Evolutionary conservation across 2,113 vertebrate genomes (phyloP).

Genomic region (Pteropus alecto): DNA sequence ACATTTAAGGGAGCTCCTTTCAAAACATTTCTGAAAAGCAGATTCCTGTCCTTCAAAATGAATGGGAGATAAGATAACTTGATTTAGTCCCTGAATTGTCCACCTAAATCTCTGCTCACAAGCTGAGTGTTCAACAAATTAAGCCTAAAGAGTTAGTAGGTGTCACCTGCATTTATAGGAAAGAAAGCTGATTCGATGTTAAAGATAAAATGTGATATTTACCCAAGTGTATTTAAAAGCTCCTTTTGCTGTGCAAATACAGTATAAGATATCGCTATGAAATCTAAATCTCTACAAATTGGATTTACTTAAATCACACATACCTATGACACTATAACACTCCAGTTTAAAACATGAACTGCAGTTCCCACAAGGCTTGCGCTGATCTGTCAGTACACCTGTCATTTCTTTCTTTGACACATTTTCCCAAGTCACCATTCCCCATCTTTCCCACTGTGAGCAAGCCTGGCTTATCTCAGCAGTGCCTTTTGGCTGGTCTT

Average conservation of each 20-base stretch:
- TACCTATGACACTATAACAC: background rate
- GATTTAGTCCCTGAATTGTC: background rate
- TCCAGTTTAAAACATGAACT: background rate
- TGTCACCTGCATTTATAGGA: background rate
- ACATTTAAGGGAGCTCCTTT: background rate
- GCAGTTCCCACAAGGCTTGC: background rate
- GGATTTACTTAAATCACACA: background rate
- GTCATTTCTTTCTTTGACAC: background rate
- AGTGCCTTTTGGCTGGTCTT: background rate
- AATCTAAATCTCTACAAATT: conserved; percentile 26
- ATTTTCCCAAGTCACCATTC: background rate
- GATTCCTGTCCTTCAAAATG: background rate
- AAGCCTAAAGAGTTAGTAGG: background rate
- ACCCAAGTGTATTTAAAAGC: background rate
- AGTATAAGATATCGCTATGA: background rate
- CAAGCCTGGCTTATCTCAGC: background rate
- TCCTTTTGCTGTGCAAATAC: background rate
- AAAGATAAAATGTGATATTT: background rate
- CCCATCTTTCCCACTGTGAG: background rate
- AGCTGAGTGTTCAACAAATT: background rate
- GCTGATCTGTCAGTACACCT: background rate
- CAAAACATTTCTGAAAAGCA: conserved; percentile 12
- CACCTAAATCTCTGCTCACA: background rate
- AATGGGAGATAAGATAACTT: background rate
- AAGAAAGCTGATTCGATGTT: background rate